Evolutionary conservation across 2,888 invertebrate genomes (phyloP), one percentile per base, ranked within the genome.

Genomic region (Agrilus biguttatus): DNA sequence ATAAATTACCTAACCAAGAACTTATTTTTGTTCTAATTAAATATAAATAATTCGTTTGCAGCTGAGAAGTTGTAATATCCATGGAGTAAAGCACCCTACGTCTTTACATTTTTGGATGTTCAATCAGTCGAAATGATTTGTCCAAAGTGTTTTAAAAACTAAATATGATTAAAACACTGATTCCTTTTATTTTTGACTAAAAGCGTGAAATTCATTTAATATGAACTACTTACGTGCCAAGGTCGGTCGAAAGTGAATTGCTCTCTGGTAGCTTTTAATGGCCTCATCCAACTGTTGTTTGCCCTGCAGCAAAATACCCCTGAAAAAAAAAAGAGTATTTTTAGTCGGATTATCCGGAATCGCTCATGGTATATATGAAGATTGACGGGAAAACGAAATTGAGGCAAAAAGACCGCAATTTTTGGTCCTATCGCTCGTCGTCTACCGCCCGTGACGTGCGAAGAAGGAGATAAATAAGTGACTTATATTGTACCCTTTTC

Each of bases 161-260:
- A 17, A 3, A 17, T 17, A 17, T 17, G 3, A 2, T 17, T 21
- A 5, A 21, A 21, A 21, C 5, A 35, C 6, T 35, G 5, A 6
- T 35, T 14, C 8, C 5, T 35, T 35, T 35, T 8, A 14, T 5
- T 17, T 17, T 17, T 8, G 1, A 6, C 6, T 35, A 3, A 13
- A 8, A 14, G 1, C 8, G 7, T 4, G 14, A 7, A 14, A 8
- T 36, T 2, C 12, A 12, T 12, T 36, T 36, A 8, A 17, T 36
- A 2, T 36, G 12, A 14, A 17, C 36, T 50, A 84, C 88, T 87
- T 75, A 93, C 93, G 76, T 63, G 92, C 91, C 68, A 95, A 77
- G 58, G 88, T 85, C 51, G 93, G 92, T 66, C 95, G 76, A 70
- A 84, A 93, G 67, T 86, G 83, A 62, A 93, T 90, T 53, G 93